Conservation (phyloP, 2,797 vertebrate species). For the Eutrigla gurnardus region DNA sequence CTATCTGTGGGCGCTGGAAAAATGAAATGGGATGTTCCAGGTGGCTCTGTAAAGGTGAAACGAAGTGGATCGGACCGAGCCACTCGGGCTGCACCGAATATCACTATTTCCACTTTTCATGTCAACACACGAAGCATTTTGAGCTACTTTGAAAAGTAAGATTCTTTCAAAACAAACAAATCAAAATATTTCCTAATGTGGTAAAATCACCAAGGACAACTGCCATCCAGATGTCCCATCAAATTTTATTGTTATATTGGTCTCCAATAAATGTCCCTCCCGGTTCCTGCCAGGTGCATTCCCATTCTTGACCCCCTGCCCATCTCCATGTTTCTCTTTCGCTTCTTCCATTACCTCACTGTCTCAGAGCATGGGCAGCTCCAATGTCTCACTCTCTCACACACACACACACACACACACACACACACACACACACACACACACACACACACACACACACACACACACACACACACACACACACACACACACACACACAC, state of each 20-base stretch:
- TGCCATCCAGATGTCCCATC: slow-evolving; percentile 1
- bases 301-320: slow-evolving; percentile 10
- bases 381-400: slow-evolving; percentile 40
- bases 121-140: too few species aligned
- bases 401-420: slow-evolving; percentile 1
- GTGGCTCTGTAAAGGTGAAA: too few species aligned
- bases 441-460: slow-evolving; percentile 2
- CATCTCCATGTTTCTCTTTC: slow-evolving; percentile 31
- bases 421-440: slow-evolving; percentile 29
- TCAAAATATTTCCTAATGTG: not conserved
- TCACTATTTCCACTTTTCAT: too few species aligned
- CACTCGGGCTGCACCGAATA: too few species aligned
- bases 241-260: slow-evolving; percentile 18
- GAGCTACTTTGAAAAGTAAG: not conserved
- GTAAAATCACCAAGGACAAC: not conserved
- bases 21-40: too few species aligned
- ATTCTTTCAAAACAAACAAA: not conserved
- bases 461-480: slow-evolving; percentile 32
- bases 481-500: slow-evolving; percentile 17
- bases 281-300: slow-evolving; percentile 45
- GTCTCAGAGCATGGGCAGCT: slow-evolving; percentile 60
- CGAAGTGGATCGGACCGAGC: too few species aligned
- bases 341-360: slow-evolving; percentile 71
- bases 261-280: slow-evolving; percentile 5
- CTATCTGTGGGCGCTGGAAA: too few species aligned